These are phyloP conservation scores for Chironomus tentans DNA, from an alignment of 2,888 invertebrate genomes.

Conservation along the genomic window DNA sequence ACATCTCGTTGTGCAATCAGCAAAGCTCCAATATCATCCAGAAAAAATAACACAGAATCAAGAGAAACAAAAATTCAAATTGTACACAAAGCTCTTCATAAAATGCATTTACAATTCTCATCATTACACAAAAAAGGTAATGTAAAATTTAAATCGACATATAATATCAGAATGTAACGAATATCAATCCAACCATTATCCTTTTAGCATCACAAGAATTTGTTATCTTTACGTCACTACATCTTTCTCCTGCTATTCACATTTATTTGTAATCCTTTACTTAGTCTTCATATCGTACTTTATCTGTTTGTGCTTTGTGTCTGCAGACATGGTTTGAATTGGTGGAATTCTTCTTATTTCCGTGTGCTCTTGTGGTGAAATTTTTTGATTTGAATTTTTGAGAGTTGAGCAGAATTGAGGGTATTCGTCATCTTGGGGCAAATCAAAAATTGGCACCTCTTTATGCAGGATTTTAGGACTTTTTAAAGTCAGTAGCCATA, in stretches of 20 bases:
- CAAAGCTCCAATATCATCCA: no score
- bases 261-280: no score
- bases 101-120: not conserved
- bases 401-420: no score
- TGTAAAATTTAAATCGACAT: not conserved
- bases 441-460: no score
- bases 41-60: no score
- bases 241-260: not conserved
- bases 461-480: no score
- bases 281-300: no score
- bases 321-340: not conserved
- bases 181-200: not conserved
- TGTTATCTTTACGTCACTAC: not conserved
- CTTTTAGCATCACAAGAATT: not conserved
- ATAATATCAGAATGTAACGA: not conserved
- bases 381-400: not conserved
- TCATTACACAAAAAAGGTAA: not conserved
- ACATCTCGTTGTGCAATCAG: no score
- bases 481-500: no score
- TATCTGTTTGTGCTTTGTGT: no score
- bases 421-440: no score
- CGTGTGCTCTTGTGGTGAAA: not conserved
- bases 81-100: not conserved
- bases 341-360: not conserved
- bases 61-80: no score